phyloP scores from a whole-genome alignment of 2,888 invertebrate species.

The Coenonympha glycerion region DNA sequence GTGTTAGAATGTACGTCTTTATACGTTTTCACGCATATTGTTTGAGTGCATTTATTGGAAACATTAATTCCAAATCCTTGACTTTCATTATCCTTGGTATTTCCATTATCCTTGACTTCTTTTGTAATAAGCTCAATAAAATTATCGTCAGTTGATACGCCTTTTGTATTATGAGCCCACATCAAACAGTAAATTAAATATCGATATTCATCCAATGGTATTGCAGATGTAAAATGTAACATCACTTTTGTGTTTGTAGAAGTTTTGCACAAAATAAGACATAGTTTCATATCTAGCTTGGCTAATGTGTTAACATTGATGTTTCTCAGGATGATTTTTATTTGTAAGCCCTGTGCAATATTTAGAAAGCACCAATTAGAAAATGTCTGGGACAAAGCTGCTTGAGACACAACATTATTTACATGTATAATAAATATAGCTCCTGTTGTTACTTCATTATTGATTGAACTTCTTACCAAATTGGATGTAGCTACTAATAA shows the following conservation, averaged over 20 bases:
- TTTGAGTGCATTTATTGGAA: not conserved
- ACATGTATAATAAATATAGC: not conserved
- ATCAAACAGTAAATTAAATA: not conserved
- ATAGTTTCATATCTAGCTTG: not conserved
- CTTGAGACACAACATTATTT: not conserved
- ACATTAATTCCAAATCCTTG: not conserved
- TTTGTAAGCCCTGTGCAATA: not conserved
- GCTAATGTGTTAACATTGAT: not conserved
- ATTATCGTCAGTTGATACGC: not conserved
- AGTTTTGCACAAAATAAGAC: not conserved
- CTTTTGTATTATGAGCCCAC: not conserved
- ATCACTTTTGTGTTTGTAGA: not conserved
- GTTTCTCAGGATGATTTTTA: not conserved
- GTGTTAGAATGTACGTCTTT: conserved; percentile 8
- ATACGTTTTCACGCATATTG: not conserved
- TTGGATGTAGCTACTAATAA: not conserved
- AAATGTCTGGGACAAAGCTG: not conserved
- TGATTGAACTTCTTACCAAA: not conserved
- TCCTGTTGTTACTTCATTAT: not conserved
- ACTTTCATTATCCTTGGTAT: no score
- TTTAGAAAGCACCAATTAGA: conserved; percentile 7
- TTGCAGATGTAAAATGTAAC: not conserved
- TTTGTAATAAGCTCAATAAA: not conserved
- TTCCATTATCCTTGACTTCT: not conserved
- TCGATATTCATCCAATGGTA: not conserved